phyloP scores from a whole-genome alignment of 2,113 vertebrate genomes.

The Coptodon bakossiorum region DNA sequence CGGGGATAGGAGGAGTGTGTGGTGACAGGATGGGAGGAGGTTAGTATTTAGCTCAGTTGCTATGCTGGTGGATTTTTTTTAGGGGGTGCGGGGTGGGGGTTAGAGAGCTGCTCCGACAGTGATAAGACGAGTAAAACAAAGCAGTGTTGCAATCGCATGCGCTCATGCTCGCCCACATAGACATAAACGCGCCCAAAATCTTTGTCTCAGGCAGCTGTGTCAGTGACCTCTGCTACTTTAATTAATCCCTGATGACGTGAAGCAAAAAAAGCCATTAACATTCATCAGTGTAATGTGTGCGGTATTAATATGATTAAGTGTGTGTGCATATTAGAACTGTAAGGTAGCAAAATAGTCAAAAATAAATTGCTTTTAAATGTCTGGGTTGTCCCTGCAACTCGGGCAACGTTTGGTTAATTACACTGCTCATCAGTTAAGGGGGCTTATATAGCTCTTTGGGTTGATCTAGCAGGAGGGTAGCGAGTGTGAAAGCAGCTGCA shows the following conservation, averaged over 20 bases:
- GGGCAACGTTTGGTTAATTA: background rate
- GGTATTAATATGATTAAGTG: background rate
- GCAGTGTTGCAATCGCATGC: background rate
- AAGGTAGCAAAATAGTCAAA: background rate
- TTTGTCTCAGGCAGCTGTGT: background rate
- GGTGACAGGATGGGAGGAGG: background rate
- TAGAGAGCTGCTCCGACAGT: background rate
- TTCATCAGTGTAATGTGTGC: background rate
- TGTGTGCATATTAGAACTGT: background rate
- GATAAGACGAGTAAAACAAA: conserved; percentile 20
- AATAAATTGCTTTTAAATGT: background rate
- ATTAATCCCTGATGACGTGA: background rate
- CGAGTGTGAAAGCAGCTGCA: background rate
- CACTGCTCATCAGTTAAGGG: background rate
- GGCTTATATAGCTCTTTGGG: background rate
- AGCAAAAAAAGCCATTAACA: background rate
- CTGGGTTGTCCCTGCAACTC: background rate
- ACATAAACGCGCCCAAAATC: background rate
- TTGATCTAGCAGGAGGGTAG: background rate
- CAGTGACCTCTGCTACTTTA: background rate
- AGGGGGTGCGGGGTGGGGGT: background rate
- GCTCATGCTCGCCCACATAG: background rate
- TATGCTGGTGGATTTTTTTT: background rate
- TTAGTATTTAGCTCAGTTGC: conserved; percentile 5
- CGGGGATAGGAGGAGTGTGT: background rate